Evolutionary conservation across 2,797 vertebrate genomes (phyloP).

Genomic region (Dromococcyx pavoninus): DNA sequence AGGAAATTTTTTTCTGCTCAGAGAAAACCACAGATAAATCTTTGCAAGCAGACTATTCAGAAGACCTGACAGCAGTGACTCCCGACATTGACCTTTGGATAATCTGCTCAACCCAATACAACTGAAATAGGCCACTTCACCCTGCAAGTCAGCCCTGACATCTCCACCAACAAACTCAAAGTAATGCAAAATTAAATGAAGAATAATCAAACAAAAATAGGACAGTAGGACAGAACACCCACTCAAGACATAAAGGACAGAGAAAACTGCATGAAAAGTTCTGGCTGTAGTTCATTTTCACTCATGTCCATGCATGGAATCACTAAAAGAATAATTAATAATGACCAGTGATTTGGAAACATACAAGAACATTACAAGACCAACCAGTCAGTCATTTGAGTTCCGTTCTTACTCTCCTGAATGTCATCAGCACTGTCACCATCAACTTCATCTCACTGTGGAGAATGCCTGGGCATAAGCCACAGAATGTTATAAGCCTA

Average conservation of each 20-base stretch:
- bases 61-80: not conserved
- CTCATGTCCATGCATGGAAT: rapidly evolving
- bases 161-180: not conserved
- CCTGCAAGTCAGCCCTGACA: not conserved
- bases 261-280: not conserved
- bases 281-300: not conserved
- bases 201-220: not conserved
- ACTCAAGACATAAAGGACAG: not conserved
- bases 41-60: not conserved
- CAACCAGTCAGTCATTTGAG: not conserved
- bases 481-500: not conserved
- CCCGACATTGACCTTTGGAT: not conserved
- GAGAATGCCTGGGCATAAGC: rapidly evolving
- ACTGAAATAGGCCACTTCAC: not conserved
- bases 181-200: not conserved
- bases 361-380: not conserved
- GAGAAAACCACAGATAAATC: not conserved
- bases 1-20: not conserved
- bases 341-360: not conserved
- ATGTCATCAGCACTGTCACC: not conserved
- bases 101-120: rapidly evolving
- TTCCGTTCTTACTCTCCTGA: not conserved
- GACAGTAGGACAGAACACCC: not conserved
- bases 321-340: not conserved
- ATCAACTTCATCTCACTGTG: not conserved